phyloP scores from a whole-genome alignment of 2,113 vertebrate species.

The Stegostoma tigrinum region DNA sequence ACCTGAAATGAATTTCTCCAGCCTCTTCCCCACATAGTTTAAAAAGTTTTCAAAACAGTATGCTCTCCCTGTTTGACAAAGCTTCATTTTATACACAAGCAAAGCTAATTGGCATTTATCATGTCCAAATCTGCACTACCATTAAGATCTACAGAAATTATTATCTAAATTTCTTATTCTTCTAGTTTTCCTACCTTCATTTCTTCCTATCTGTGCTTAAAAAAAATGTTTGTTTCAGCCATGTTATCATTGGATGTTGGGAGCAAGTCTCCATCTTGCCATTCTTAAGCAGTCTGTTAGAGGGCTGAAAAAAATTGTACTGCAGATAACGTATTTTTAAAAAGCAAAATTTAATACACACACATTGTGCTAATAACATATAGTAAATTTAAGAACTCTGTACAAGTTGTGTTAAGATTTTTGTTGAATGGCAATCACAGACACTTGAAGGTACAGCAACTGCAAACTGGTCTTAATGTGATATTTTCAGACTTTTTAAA shows the following conservation, averaged over 20 bases:
- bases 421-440: constrained; percentile 2
- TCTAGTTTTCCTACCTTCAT: not conserved
- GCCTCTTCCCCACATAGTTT: not conserved
- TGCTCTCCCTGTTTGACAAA: not conserved
- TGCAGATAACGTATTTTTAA: not conserved
- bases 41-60: not conserved
- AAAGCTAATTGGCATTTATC: not conserved
- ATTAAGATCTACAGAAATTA: not conserved
- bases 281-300: not conserved
- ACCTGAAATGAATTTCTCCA: not conserved
- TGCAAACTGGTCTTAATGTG: not conserved
- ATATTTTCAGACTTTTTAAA: not conserved
- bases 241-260: not conserved
- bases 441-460: not conserved
- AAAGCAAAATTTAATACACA: not conserved
- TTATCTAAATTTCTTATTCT: not conserved
- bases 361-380: not conserved
- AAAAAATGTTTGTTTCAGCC: not conserved
- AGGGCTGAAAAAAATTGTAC: not conserved
- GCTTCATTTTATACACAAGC: not conserved
- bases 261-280: not conserved
- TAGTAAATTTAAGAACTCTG: not conserved
- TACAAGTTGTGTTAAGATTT: not conserved
- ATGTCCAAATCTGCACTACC: not conserved
- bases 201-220: not conserved